Base-by-base conservation (phyloP, 2,113 vertebrate genomes). In the Callaeas wilsoni region DNA sequence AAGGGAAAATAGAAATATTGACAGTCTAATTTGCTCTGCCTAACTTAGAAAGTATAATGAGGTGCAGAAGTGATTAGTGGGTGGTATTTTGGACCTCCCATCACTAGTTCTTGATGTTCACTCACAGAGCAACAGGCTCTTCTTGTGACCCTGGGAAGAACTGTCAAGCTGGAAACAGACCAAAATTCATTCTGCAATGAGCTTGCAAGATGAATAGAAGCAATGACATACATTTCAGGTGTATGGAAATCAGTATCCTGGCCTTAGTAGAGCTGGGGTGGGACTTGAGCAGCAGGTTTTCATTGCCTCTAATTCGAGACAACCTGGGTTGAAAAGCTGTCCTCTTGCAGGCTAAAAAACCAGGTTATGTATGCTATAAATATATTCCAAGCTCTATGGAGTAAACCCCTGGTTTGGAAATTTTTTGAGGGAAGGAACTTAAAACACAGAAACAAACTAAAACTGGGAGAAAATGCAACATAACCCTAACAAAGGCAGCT, bases 401-500 rank as follows among this genome's bases (percentile, higher is more conserved):
- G 32, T 73, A 92, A 95, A 63, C 63, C 18, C 35, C 60, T 71
- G 30, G 7, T 84, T 68, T 87, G 37, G 62, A 87, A 63, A 4
- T 57, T 21, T 62, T 88, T 78, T 68, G 20, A 91, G n/a, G 32
- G 26, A 91, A 89, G 35, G 29, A 78, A 64, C 32, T 78, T 5
- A 84, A 95, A 95, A 68, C 19, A n/a, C 4, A 73, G 53, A 78
- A 71, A 71, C 9, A 73, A 92, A 64, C 41, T 90, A 64, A 84
- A 92, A 78, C 59, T 76, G n/a, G 53, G 81, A 75, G 35, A 84
- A 95, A 92, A 89, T 56, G 33, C 69, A 91, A 64, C 56, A 33
- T 68, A 94, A 52, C 10, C 32, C 53, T 79, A 84, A 82, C 74
- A 94, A 95, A 96, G 74, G 41, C 87, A 93, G 84, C 89, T 94